phyloP scores from a whole-genome alignment of 2,888 invertebrate species.

The Drosophila vallismaia region DNA sequence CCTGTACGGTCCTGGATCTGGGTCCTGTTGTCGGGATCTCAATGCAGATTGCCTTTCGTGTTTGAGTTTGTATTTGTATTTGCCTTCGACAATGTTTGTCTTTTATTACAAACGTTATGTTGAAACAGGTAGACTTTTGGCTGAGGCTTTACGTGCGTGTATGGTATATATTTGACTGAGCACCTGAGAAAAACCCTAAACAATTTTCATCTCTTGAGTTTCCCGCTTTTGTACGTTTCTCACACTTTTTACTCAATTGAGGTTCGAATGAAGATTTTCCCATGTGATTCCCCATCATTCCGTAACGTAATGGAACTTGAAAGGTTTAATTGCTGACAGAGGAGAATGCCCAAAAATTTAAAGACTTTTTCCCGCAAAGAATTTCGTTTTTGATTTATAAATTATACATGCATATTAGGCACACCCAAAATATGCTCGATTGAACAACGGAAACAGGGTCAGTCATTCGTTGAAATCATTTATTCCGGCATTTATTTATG shows the following conservation, averaged over 20 bases:
- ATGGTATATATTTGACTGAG: slow-evolving; percentile 1
- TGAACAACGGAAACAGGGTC: slow-evolving; percentile 30
- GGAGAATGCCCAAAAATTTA: slow-evolving; percentile 47
- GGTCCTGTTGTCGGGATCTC: not conserved
- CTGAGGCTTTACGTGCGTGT: slow-evolving; percentile 8
- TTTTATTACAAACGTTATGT: slow-evolving; percentile 67
- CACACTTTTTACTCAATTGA: slow-evolving; percentile 59
- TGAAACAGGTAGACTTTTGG: slow-evolving; percentile 16
- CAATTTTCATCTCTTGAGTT: slow-evolving; percentile 34
- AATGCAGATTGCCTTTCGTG: slow-evolving; percentile 43
- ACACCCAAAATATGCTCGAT: slow-evolving; percentile 32
- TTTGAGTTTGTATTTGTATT: slow-evolving; percentile 51
- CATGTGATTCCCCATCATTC: slow-evolving; percentile 1
- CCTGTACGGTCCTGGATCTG: not conserved
- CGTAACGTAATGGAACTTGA: slow-evolving; percentile 64
- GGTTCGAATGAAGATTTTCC: slow-evolving; percentile 47
- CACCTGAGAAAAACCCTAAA: slow-evolving; percentile 18
- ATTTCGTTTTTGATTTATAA: not conserved
- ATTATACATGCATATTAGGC: slow-evolving; percentile 2
- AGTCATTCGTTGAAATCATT: slow-evolving; percentile 38
- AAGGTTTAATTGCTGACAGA: slow-evolving; percentile 59
- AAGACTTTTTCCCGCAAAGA: not conserved
- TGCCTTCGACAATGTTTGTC: slow-evolving; percentile 67
- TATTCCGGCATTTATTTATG: slow-evolving; percentile 41
- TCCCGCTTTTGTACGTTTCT: slow-evolving; percentile 29